A percentile compares a stretch with the other conserved stretches of the same genome.
Conservation (phyloP, 2,797 vertebrate genomes). For the Chloroceryle amazona region DNA sequence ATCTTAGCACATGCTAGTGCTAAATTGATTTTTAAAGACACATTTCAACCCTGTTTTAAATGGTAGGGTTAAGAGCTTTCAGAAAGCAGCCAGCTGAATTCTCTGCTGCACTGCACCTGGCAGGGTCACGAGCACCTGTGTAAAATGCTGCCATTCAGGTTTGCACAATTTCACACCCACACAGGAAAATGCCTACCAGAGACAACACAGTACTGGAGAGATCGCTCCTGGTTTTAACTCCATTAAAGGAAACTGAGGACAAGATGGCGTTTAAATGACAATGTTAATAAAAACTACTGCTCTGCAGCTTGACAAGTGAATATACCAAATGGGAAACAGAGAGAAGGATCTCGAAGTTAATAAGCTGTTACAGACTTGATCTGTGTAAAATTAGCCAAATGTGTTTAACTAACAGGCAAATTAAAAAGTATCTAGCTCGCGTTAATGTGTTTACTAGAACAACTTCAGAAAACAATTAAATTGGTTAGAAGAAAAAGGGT, state of each 20-base stretch:
- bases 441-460: neutral
- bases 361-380: neutral
- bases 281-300: neutral
- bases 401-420: neutral
- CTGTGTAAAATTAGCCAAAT: neutral
- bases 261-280: neutral
- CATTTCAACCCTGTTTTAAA: neutral
- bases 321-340: neutral
- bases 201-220: neutral
- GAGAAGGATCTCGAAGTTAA: neutral
- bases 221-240: fast-evolving
- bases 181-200: conserved; percentile 22
- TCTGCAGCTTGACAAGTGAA: neutral
- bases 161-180: conserved; percentile 70
- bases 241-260: neutral
- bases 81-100: neutral
- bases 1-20: neutral
- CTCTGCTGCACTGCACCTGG: neutral
- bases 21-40: neutral
- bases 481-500: neutral
- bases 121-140: conserved; percentile 19
- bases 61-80: neutral
- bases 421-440: neutral
- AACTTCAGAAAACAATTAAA: neutral
- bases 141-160: conserved; percentile 70